These are phyloP conservation scores for Varanus komodoensis DNA, from an alignment of 2,113 vertebrate genomes.

Conservation along the genomic window DNA sequence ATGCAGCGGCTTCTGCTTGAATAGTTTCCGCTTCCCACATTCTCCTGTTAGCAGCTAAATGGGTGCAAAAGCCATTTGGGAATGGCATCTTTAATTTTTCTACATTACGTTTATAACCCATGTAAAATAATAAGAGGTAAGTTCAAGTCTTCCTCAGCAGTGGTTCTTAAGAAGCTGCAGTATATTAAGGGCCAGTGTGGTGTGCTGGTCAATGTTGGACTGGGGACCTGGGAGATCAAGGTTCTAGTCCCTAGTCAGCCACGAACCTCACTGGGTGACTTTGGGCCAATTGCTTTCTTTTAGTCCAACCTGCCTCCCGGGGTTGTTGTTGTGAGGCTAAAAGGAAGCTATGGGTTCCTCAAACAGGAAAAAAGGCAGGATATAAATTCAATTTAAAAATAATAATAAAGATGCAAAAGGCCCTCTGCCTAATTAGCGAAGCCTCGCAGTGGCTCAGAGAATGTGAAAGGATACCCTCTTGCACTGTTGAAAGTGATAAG, in stretches of 20 bases:
- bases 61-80: neutral
- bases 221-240: no score
- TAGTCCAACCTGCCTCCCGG: no score
- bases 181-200: no score
- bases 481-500: neutral
- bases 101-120: conserved; percentile 32
- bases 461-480: neutral
- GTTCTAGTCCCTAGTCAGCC: no score
- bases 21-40: neutral
- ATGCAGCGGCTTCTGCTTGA: accelerated
- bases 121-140: neutral
- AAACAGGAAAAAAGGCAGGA: no score
- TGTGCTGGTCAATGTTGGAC: no score
- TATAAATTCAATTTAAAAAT: no score
- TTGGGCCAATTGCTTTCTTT: no score
- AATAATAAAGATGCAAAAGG: neutral
- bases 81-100: neutral
- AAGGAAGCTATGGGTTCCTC: no score
- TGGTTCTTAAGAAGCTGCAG: neutral
- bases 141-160: neutral
- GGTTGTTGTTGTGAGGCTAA: no score
- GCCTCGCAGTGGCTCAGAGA: neutral
- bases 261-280: no score
- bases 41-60: neutral
- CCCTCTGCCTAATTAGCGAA: neutral